Conservation (phyloP, 2,797 vertebrate species). For the Luscinia luscinia region DNA sequence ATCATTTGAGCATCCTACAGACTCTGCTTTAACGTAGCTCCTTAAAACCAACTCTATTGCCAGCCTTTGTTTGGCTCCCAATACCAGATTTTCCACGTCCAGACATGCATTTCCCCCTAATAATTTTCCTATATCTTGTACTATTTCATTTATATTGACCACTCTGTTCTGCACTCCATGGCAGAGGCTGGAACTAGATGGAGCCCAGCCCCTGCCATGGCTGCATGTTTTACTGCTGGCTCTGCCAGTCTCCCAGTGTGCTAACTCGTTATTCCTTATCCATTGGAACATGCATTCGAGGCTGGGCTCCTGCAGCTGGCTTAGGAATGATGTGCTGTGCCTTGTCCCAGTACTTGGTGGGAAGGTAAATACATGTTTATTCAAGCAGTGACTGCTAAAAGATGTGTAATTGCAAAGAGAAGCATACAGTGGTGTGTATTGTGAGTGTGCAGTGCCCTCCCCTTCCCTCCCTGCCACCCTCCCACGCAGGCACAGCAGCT, state of each 20-base stretch:
- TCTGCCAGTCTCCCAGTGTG: background rate
- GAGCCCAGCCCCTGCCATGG: background rate
- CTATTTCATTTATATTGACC: background rate
- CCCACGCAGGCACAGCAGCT: background rate
- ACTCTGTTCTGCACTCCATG: background rate
- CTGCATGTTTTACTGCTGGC: background rate
- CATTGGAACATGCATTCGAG: background rate
- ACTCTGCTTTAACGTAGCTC: background rate
- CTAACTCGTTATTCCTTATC: background rate
- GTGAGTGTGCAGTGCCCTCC: background rate
- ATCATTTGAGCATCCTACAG: background rate
- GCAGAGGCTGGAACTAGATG: background rate
- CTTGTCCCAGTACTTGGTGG: background rate
- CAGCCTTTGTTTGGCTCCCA: background rate
- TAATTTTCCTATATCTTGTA: background rate
- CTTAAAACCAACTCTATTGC: background rate
- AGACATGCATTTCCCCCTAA: background rate
- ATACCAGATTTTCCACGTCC: background rate
- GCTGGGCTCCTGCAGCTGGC: background rate
- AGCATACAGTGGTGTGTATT: background rate
- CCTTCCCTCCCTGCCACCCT: background rate
- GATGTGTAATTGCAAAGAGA: background rate
- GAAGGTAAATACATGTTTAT: background rate
- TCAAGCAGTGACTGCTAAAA: background rate
- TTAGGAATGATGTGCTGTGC: background rate